phyloP scores from a whole-genome alignment of 1,140 invertebrate genomes.

The Venustaconcha ellipsiformis region DNA sequence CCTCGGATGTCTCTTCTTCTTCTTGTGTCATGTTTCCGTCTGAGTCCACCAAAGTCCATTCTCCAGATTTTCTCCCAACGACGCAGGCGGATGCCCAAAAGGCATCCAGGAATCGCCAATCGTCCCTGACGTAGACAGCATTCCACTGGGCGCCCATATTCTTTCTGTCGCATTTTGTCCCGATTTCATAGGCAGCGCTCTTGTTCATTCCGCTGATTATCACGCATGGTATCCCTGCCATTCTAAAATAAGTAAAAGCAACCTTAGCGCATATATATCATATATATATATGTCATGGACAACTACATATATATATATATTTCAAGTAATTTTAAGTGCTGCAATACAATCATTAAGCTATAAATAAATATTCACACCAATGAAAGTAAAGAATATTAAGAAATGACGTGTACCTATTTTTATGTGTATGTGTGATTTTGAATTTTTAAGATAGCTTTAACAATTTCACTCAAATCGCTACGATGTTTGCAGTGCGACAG shows the following conservation, averaged over 20 bases:
- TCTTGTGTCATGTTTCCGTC: slow-evolving; percentile 54
- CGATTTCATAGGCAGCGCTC: slow-evolving; percentile 65
- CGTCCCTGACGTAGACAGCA: slow-evolving; percentile 59
- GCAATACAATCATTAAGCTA: too few relatives aligned
- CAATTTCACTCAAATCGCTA: too few relatives aligned
- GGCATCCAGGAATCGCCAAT: slow-evolving; percentile 63
- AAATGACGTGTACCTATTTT: too few relatives aligned
- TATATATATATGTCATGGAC: too few relatives aligned
- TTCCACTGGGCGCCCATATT: slow-evolving; percentile 67
- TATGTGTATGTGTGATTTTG: too few relatives aligned
- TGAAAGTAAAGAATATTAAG: too few relatives aligned
- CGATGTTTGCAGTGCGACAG: too few relatives aligned
- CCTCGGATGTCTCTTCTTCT: slow-evolving; percentile 54
- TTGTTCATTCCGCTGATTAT: slow-evolving; percentile 66
- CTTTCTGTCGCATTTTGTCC: slow-evolving; percentile 51
- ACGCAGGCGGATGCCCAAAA: slow-evolving; percentile 65
- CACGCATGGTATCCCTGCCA: slow-evolving; percentile 60
- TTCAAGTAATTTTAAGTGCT: too few relatives aligned
- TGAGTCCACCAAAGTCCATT: slow-evolving; percentile 60
- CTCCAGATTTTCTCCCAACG: slow-evolving; percentile 55
- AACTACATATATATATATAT: too few relatives aligned
- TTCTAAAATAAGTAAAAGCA: slow-evolving; percentile 34
- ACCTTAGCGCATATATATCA: too few relatives aligned
- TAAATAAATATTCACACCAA: too few relatives aligned
- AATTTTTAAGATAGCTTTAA: too few relatives aligned